Evolutionary conservation across 2,797 vertebrate species (phyloP).

Genomic region (Linurgus olivaceus): DNA sequence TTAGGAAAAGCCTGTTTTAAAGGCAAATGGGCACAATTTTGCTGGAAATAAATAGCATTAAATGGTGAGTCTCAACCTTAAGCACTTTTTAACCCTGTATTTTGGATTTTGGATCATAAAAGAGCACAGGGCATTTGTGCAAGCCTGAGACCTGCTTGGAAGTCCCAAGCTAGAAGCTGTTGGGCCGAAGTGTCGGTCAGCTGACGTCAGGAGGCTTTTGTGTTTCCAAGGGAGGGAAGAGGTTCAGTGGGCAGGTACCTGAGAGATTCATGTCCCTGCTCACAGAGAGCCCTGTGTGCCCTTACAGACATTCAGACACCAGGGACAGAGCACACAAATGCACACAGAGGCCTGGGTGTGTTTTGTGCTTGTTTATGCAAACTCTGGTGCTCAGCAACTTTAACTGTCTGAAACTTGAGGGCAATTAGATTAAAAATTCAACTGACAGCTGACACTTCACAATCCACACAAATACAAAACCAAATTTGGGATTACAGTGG

Average conservation of each 20-base stretch:
- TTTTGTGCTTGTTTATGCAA: neutral
- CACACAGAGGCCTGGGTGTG: accelerated
- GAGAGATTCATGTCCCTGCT: accelerated
- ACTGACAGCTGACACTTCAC: neutral
- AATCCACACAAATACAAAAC: neutral
- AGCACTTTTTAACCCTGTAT: neutral
- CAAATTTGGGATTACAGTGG: neutral
- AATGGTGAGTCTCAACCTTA: neutral
- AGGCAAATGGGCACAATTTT: neutral
- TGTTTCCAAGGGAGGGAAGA: neutral
- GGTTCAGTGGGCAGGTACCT: neutral
- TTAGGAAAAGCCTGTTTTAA: constrained; percentile 16
- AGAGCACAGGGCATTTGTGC: neutral
- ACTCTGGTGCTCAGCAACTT: neutral
- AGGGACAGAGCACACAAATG: neutral
- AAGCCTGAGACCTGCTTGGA: neutral
- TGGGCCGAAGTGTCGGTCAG: neutral
- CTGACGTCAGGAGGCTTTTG: neutral
- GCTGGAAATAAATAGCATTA: neutral
- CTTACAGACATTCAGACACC: accelerated
- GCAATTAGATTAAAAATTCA: neutral
- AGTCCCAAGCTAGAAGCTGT: accelerated
- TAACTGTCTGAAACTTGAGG: neutral
- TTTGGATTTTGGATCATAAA: neutral
- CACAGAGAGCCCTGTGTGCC: too few species aligned